phyloP scores from a whole-genome alignment of 2,797 vertebrate genomes.

The Falco biarmicus region DNA sequence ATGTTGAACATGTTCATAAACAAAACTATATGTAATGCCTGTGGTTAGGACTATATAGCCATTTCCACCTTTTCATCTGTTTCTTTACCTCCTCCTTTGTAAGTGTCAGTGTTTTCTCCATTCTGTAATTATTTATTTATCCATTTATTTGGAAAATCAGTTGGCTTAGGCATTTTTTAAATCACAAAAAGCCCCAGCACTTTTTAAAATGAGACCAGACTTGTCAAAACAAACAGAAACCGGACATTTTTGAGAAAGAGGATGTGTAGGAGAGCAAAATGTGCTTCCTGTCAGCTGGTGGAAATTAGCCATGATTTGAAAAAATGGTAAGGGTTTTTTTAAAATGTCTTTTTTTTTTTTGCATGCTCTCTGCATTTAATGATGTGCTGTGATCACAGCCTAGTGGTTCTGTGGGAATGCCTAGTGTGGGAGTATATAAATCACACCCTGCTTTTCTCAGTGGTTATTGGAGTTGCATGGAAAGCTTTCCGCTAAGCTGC shows the following conservation, averaged over 20 bases:
- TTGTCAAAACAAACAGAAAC: conserved; percentile 11
- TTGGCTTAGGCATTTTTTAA: not conserved
- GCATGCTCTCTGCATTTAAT: not conserved
- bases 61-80: not conserved
- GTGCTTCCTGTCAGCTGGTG: conserved; percentile 30
- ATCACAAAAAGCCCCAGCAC: not conserved
- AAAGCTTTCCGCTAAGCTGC: not conserved
- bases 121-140: not conserved
- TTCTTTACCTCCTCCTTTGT: not conserved
- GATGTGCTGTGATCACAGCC: conserved; percentile 27
- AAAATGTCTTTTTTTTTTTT: not conserved
- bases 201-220: not conserved
- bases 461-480: not conserved
- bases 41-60: not conserved
- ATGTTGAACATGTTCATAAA: not conserved
- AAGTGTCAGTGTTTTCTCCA: not conserved
- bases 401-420: conserved; percentile 17
- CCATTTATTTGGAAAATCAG: not conserved
- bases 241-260: not conserved
- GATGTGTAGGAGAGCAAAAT: conserved; percentile 9
- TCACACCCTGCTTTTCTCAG: conserved; percentile 13
- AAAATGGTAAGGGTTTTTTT: not conserved
- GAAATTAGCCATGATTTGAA: conserved; percentile 50
- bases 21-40: not conserved
- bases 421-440: conserved; percentile 22